These are phyloP conservation scores for Genyomyrus donnyi DNA, from an alignment of 2,113 vertebrate species.

Conservation along the genomic window DNA sequence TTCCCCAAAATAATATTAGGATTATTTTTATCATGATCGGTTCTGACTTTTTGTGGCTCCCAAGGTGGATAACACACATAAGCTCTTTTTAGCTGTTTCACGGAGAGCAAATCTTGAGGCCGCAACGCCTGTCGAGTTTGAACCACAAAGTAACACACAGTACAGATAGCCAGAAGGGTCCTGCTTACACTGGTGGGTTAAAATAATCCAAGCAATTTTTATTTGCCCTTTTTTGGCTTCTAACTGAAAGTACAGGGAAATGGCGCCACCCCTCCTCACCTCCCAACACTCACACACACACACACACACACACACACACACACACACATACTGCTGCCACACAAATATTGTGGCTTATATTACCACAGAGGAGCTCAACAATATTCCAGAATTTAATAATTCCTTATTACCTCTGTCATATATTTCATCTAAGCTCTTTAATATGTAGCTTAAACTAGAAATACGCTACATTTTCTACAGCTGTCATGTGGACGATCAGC, in stretches of 20 bases:
- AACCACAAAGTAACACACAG: slow-evolving; percentile 6
- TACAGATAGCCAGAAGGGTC: neutral
- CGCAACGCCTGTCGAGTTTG: slow-evolving; percentile 19
- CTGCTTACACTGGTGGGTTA: neutral
- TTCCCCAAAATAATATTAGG: neutral
- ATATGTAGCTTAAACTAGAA: neutral
- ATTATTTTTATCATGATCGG: slow-evolving; percentile 23
- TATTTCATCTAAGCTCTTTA: neutral
- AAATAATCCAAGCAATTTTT: neutral
- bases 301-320: no score
- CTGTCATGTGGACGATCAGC: neutral
- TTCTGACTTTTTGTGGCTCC: slow-evolving; percentile 34
- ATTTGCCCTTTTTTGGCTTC: neutral
- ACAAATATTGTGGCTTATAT: neutral
- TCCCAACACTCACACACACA: no score
- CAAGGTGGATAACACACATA: slow-evolving; percentile 21
- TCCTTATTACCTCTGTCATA: neutral
- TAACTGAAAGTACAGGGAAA: neutral
- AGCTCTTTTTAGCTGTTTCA: slow-evolving; percentile 20
- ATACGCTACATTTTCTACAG: neutral
- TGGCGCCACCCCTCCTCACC: neutral
- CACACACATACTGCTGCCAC: neutral
- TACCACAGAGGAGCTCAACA: neutral
- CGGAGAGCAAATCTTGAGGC: slow-evolving; percentile 20
- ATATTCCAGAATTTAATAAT: neutral